These are phyloP conservation scores for Agrotis exclamationis DNA, from an alignment of 2,888 invertebrate species.

Conservation along the genomic window DNA sequence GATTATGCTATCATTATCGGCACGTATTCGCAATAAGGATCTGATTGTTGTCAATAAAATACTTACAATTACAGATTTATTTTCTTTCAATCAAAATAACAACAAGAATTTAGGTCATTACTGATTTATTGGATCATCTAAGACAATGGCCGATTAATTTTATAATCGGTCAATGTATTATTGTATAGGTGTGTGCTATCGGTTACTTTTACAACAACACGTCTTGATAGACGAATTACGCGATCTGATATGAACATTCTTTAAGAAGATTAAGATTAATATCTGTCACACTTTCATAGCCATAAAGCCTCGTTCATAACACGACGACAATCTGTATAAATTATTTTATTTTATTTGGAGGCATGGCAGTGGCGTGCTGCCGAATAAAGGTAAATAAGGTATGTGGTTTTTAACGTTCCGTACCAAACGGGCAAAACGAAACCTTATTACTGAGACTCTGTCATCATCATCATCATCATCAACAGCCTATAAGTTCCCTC, in stretches of 20 bases:
- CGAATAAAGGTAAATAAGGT: no score
- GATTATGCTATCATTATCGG: background rate
- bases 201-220: background rate
- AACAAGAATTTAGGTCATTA: background rate
- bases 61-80: background rate
- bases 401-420: no score
- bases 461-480: no score
- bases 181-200: background rate
- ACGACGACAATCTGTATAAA: no score
- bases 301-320: background rate
- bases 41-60: background rate
- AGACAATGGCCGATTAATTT: background rate
- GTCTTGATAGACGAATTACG: background rate
- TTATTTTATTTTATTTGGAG: no score
- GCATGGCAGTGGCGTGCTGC: no score
- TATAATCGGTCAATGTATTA: background rate
- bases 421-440: no score
- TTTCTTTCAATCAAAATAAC: conserved; percentile 10
- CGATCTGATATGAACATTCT: background rate
- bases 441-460: no score
- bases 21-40: background rate
- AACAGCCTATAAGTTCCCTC: no score
- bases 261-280: background rate
- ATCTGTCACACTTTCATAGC: background rate
- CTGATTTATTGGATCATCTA: no score